Evolutionary conservation across 2,113 vertebrate species (phyloP), one percentile per base, ranked within the genome.

Genomic region (Propithecus coquereli): DNA sequence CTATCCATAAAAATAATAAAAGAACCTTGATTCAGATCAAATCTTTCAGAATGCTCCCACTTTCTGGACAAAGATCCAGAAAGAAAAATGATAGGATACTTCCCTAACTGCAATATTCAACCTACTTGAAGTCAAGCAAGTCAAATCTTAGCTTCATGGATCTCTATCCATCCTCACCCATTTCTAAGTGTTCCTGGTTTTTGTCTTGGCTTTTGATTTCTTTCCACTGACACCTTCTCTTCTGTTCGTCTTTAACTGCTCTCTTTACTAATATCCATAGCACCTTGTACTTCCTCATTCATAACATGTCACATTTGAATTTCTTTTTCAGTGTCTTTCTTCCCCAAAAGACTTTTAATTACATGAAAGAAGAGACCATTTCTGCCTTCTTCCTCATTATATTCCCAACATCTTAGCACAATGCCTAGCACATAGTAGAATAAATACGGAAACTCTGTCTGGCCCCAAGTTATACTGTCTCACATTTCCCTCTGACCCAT

Each of bases 171-270:
- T 87, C 87, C 71, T 43, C n/a, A 84, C 25, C 20, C 71, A 88
- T 70, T 93, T 71, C 76, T 88, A 66, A 61, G 40, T 37, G 50
- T 86, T 93, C n/a, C 45, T 85, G 45, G 40, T 86, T 92, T 96
- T 94, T 86, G 66, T 77, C 45, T 94, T 88, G 73, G 22, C 76
- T 96, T 93, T 93, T 91, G n/a, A 95, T 96, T 95, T 76, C 57
- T 85, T 85, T 88, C 50, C n/a, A 40, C 23, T 87, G 50, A 94
- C 45, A 82, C 25, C 61, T 82, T 88, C 47, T 94, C 25, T 85
- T 74, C 43, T 82, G 68, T 34, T 91, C 81, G 91, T 85, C 30
- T 82, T 17, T 90, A 90, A 90, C 66, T 91, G 43, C 61, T 87
- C 11, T 77, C 30, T 90, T n/a, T 57, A 61, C 34, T 94, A 82